Conservation (phyloP, 92 coral and sea anemone species). For the Bergia puertoricense region DNA sequence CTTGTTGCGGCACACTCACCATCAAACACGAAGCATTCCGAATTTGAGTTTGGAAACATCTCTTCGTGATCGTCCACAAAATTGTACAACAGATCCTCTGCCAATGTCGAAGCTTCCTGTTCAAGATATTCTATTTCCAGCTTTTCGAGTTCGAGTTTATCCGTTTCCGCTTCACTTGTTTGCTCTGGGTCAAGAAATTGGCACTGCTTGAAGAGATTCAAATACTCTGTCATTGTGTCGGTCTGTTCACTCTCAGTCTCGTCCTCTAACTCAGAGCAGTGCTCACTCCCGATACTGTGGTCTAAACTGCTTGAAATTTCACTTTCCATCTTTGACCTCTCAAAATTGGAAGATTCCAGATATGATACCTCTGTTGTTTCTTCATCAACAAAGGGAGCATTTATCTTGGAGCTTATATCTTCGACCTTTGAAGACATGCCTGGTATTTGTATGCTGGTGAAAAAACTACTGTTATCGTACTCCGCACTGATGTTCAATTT, state of each 20-base stretch:
- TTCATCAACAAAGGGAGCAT: constrained; percentile 22
- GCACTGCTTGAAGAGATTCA: neutral
- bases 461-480: no score
- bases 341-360: no score
- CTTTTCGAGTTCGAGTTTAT: neutral
- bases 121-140: neutral
- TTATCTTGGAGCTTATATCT: constrained; percentile 22
- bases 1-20: constrained; percentile 12
- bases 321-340: no score
- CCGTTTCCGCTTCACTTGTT: no score
- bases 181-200: no score
- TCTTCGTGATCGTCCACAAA: constrained; percentile 40
- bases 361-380: no score
- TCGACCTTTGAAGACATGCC: constrained; percentile 43
- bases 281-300: no score
- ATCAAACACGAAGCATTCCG: constrained; percentile 46
- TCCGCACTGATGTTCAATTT: no score
- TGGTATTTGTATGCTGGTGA: constrained; percentile 33
- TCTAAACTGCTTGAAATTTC: no score
- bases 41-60: constrained; percentile 45
- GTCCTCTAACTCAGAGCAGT: no score
- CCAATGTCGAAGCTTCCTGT: constrained; percentile 20
- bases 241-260: no score
- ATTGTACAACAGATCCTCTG: constrained; percentile 44
- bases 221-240: no score